These are phyloP conservation scores for Anastrepha ludens DNA, from an alignment of 1,140 invertebrate genomes.

Conservation along the genomic window DNA sequence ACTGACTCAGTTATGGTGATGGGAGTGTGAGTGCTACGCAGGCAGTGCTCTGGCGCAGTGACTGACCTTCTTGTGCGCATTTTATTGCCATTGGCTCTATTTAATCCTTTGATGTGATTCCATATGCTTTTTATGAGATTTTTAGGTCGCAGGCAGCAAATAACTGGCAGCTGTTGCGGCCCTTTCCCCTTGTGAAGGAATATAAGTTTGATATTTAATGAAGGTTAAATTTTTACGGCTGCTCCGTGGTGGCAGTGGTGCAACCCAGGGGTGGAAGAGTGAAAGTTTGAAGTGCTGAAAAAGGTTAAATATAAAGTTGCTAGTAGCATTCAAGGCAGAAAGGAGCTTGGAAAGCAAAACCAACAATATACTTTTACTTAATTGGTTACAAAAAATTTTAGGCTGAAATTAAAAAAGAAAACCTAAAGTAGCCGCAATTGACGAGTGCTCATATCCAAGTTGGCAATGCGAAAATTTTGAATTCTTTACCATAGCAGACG, in stretches of 20 bases:
- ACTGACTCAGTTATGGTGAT: not conserved
- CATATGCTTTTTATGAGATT: conserved; percentile 46
- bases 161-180: not conserved
- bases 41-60: not conserved
- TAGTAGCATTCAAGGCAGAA: not conserved
- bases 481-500: no score
- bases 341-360: no score
- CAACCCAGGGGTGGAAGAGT: no score
- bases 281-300: no score
- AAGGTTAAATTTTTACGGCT: not conserved
- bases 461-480: no score
- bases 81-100: conserved; percentile 31
- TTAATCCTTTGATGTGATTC: conserved; percentile 46
- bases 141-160: conserved; percentile 2
- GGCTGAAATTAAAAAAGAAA: no score
- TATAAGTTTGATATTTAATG: not conserved
- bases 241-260: no score
- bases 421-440: no score
- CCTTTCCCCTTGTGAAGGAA: not conserved
- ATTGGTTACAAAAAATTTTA: no score
- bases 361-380: no score
- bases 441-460: no score
- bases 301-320: not conserved
- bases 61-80: conserved; percentile 28
- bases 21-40: not conserved